Evolutionary conservation across 2,888 invertebrate species (phyloP).

Genomic region (Lamellibrachia columna): DNA sequence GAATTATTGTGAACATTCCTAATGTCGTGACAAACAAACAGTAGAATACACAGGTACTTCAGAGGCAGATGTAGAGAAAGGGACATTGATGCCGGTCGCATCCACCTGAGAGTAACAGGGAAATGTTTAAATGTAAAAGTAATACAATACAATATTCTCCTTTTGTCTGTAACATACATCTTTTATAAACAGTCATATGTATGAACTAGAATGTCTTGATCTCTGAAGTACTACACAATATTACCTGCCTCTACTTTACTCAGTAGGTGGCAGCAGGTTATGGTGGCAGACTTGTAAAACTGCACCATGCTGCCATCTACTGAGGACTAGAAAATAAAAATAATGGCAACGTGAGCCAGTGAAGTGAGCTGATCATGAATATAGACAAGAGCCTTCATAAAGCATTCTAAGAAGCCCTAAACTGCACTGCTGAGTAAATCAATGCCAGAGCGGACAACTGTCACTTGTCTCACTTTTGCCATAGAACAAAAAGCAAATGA

Average conservation of each 20-base stretch:
- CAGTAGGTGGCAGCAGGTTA: background rate
- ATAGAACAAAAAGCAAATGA: background rate
- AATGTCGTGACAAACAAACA: background rate
- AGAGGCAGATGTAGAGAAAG: background rate
- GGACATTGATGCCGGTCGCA: background rate
- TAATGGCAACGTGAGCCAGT: background rate
- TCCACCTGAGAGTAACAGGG: background rate
- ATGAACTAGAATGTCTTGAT: too few relatives aligned
- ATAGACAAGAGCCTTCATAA: background rate
- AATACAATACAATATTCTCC: background rate
- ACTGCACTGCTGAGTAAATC: background rate
- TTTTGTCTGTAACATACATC: background rate
- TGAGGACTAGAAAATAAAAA: background rate
- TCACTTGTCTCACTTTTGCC: background rate
- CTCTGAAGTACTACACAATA: background rate
- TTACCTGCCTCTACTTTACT: background rate
- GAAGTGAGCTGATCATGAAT: background rate
- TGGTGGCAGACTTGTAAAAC: background rate
- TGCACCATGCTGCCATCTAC: background rate
- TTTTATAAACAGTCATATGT: background rate
- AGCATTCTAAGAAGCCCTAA: background rate
- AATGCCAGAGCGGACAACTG: slow-evolving; percentile 4
- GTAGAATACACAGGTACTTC: background rate
- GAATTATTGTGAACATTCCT: background rate
- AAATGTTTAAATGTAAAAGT: background rate